Base-by-base conservation (phyloP, 1,140 invertebrate genomes). In the Pseudomyrmex cubaensis region DNA sequence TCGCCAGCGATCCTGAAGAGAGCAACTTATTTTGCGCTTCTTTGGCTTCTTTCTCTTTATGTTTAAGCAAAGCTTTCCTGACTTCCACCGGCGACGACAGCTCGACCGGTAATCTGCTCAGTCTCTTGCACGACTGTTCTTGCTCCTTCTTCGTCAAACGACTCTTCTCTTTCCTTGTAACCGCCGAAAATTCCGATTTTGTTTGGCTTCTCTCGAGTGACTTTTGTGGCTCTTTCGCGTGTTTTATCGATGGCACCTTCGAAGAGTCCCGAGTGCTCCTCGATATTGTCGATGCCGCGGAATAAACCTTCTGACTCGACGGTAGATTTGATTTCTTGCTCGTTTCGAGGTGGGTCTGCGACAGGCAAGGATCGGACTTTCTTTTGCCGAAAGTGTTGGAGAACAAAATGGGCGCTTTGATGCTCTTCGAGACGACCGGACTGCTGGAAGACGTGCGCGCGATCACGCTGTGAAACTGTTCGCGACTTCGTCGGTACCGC, bases 1-100 rank as follows among this genome's bases (percentile, higher is more conserved):
- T 95, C 5, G 94, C 89, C 0, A 91, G 88, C 0, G 92, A 92
- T 35, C 92, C 93, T 2, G 92, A 85, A 13, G 92, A 85, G 5
- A 89, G 10, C 17, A 63, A 57, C 12, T 64, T 75, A 54, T 77
- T 85, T n/a, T 59, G 69, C 25, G 35, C 54, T 73, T 59, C 62
- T 72, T 88, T 90, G 2, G 25, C 35, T 46, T 93, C 88, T 25
- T 85, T 90, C 1, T 89, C 85, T 72, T 89, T 91, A 22, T 92
- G 92, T 63, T 93, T 95, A 22, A 94, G 95, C 25, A 96, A 89
- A 1, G 94, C 95, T 89, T 95, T 96, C 74, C 95, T 95, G 1
- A 96, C 95, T 88, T 96, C 95, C 52, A 93, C 93, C 0, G 95
- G 95, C 2, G 95, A 95, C 48, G 95, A 93, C 1, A 97, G 88